Conservation (phyloP, 1,140 invertebrate genomes). For the Ostrea denselamellosa region DNA sequence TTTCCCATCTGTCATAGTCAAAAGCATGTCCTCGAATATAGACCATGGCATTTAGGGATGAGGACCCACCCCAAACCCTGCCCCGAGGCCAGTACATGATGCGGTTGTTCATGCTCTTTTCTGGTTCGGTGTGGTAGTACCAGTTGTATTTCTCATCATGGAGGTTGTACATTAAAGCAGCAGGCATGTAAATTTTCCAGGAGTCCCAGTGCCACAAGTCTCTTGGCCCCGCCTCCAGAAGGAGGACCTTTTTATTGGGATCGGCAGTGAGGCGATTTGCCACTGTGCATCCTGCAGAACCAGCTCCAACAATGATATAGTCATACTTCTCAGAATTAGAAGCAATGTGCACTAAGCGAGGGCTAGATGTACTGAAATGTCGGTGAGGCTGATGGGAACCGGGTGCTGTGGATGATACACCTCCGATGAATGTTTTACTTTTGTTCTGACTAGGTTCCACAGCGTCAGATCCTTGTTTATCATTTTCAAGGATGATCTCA, state of each 20-base stretch:
- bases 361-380: constrained; percentile 53
- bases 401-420: background rate
- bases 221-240: constrained; percentile 80
- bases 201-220: constrained; percentile 71
- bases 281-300: constrained; percentile 78
- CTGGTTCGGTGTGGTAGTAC: constrained; percentile 80
- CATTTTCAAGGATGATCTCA: constrained; percentile 46
- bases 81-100: constrained; percentile 81
- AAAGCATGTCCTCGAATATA: constrained; percentile 95
- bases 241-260: constrained; percentile 76
- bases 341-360: background rate
- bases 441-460: background rate
- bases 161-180: constrained; percentile 82
- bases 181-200: constrained; percentile 82
- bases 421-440: background rate
- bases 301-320: constrained; percentile 78
- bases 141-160: constrained; percentile 80
- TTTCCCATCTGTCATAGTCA: constrained; percentile 97
- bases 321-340: constrained; percentile 61
- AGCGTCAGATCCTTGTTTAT: background rate
- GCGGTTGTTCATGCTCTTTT: constrained; percentile 79
- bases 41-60: constrained; percentile 98
- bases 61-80: constrained; percentile 87
- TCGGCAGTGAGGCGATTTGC: constrained; percentile 76
- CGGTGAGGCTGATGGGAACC: background rate